Percentiles rank a stretch among this genome's conserved stretches.
Evolutionary conservation across 64 coral and sea anemone genomes (phyloP).

Genomic region (Montipora capricornis): DNA sequence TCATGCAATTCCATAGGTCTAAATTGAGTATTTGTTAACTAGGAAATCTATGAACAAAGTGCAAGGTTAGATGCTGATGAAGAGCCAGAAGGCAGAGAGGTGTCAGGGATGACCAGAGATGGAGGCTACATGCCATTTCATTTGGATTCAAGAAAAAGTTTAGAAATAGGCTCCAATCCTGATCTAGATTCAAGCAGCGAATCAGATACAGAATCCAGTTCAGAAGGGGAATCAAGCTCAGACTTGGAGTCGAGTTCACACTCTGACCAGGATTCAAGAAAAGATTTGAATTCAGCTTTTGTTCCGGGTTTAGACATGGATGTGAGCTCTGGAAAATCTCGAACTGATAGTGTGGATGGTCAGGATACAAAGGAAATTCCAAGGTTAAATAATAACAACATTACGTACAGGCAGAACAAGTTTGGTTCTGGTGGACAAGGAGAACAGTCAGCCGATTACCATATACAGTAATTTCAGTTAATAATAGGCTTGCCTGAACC

Average conservation of each 20-base stretch:
- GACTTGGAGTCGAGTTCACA: background rate
- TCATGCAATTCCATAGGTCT: no score
- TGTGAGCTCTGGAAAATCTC: background rate
- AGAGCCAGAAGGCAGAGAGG: background rate
- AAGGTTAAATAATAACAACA: background rate
- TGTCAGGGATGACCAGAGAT: background rate
- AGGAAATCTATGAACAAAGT: constrained; percentile 83
- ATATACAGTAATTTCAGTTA: no score
- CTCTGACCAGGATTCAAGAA: background rate
- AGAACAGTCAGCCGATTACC: no score
- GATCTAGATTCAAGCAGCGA: background rate
- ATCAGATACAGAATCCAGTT: background rate
- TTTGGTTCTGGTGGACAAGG: no score
- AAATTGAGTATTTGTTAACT: no score
- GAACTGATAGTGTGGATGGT: background rate
- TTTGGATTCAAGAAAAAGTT: background rate
- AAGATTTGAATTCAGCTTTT: background rate
- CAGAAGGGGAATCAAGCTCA: background rate
- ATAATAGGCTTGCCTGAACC: no score
- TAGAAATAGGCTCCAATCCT: background rate
- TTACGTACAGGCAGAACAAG: no score
- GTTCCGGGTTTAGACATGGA: background rate
- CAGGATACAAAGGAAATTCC: background rate
- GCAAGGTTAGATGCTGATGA: constrained; percentile 45
- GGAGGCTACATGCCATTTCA: background rate